Evolutionary conservation across 2,797 vertebrate species (phyloP).

Genomic region (Adelosebastes latens): DNA sequence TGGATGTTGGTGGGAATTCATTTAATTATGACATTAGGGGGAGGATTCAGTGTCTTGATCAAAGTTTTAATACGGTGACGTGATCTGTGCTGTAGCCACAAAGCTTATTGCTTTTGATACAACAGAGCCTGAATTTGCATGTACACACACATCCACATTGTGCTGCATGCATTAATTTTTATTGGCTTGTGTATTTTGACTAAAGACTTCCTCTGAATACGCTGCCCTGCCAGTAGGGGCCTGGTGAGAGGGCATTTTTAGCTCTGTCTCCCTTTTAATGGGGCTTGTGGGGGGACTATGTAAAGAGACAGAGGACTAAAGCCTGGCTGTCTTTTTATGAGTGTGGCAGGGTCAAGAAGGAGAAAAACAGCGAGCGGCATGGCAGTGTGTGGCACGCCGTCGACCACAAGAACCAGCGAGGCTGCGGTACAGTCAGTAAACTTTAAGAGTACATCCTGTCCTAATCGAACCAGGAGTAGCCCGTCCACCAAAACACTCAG

Average conservation of each 20-base stretch:
- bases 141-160: neutral
- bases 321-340: slow-evolving; percentile 57
- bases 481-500: neutral
- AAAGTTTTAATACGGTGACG: slow-evolving; percentile 11
- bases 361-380: slow-evolving; percentile 13
- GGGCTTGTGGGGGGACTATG: slow-evolving; percentile 3
- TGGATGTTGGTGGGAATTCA: slow-evolving; percentile 52
- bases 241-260: slow-evolving; percentile 32
- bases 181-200: slow-evolving; percentile 33
- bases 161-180: neutral
- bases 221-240: slow-evolving; percentile 9
- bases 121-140: slow-evolving; percentile 11
- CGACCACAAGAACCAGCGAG: slow-evolving; percentile 16
- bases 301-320: slow-evolving; percentile 38
- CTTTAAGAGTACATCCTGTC: slow-evolving; percentile 20
- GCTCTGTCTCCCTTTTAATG: slow-evolving; percentile 27
- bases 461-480: neutral
- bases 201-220: neutral
- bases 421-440: neutral
- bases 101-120: neutral
- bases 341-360: slow-evolving; percentile 48
- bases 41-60: slow-evolving; percentile 29
- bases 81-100: neutral
- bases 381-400: neutral
- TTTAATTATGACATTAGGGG: slow-evolving; percentile 54